A percentile compares a stretch with the other conserved stretches of the same genome.
phyloP scores from a whole-genome alignment of 2,888 invertebrate genomes.

The Mythimna lalbum region DNA sequence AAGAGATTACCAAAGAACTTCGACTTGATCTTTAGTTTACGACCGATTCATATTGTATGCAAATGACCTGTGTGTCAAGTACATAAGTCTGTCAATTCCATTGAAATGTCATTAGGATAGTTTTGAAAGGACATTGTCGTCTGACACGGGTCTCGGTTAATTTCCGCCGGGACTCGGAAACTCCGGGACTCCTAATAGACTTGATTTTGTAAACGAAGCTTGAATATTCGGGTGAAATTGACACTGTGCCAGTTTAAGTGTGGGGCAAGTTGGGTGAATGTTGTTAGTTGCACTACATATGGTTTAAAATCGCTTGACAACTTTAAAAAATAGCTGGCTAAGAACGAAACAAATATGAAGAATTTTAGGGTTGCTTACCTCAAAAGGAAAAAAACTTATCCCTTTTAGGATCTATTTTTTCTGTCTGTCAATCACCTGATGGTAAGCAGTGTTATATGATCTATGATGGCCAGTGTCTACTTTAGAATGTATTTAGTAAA shows the following conservation, averaged over 20 bases:
- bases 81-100: constrained; percentile 49
- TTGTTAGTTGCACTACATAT: neutral
- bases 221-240: constrained; percentile 39
- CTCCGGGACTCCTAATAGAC: constrained; percentile 74
- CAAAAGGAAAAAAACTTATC: too few species aligned
- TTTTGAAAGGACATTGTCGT: constrained; percentile 59
- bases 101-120: constrained; percentile 59
- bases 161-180: constrained; percentile 75
- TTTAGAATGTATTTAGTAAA: too few species aligned
- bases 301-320: neutral
- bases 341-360: too few species aligned
- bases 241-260: neutral
- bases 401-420: too few species aligned
- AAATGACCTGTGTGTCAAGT: constrained; percentile 46
- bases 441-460: too few species aligned
- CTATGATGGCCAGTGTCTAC: too few species aligned
- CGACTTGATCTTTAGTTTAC: constrained; percentile 28
- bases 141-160: constrained; percentile 81
- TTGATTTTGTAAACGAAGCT: constrained; percentile 70
- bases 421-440: too few species aligned
- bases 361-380: too few species aligned
- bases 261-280: neutral
- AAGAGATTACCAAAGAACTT: constrained; percentile 23
- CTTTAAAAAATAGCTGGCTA: neutral
- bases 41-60: constrained; percentile 59